Evolutionary conservation across 2,113 vertebrate species (phyloP), one percentile per base, ranked within the genome.

Genomic region (Ailuropoda melanoleuca): DNA sequence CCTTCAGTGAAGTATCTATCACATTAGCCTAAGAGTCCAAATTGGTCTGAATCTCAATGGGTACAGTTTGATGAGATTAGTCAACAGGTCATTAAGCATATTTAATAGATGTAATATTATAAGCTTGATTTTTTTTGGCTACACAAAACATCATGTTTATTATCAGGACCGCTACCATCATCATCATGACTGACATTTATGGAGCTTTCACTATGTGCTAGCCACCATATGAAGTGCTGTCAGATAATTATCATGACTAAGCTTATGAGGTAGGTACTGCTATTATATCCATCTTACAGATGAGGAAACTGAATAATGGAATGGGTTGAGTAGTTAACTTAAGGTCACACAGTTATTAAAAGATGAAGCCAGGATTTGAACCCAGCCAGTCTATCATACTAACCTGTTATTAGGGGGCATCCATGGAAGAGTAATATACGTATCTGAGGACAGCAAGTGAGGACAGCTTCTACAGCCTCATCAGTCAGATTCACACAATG

Each of bases 341-440:
- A 50, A 90, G 21, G 39, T 78, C 60, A 72, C 70, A 68, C 15
- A 86, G n/a, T 56, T 82, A 48, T 37, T 78, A 87, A 78, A 80
- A 78, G 72, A 86, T 48, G 72, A 95, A 94, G 58, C 19, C 50
- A 62, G 46, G 31, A 96, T 43, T 64, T 77, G 81, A 77, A 78
- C 24, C 34, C 9, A 66, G 48, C 70, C 29, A 64, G 3, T 66
- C 60, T 86, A 39, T 83, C 50, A 92, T 78, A 98, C 97, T 97
- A 85, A 99, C 99, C 99, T 99, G 99, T 99, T 93, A 99, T 98
- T 56, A 99, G 93, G 15, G 99, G 99, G 94, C 99, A 99, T 31
- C 99, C 99, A 6, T 99, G 99, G 97, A 99, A 99, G 37, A 99
- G 98, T 66, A 99, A 98, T 95, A 99, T 99, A 60, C 98, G 97